These are phyloP conservation scores for Lasius fuliginosus DNA, from an alignment of 2,888 invertebrate genomes.

Conservation along the genomic window DNA sequence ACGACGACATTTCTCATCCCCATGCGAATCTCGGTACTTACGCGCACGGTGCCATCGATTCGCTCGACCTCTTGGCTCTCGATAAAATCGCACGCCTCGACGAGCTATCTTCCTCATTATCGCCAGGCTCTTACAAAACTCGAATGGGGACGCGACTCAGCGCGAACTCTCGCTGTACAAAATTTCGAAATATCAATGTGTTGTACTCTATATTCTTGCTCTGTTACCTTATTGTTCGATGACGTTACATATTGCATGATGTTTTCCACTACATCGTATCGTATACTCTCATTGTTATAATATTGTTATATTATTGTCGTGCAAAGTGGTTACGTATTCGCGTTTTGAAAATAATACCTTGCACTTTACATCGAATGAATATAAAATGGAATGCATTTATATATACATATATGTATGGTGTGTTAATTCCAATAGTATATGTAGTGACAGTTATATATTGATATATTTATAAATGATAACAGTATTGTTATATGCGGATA, in stretches of 20 bases:
- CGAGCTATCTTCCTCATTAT: slow-evolving; percentile 74
- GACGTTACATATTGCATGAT: not conserved
- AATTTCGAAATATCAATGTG: slow-evolving; percentile 12
- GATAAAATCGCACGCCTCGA: slow-evolving; percentile 58
- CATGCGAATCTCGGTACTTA: slow-evolving; percentile 65
- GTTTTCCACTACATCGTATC: not conserved
- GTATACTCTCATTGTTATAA: not conserved
- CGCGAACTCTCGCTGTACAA: slow-evolving; percentile 20
- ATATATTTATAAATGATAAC: not conserved
- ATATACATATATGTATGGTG: not conserved
- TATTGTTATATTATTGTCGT: not conserved
- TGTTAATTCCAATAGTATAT: not conserved
- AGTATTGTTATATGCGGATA: not conserved
- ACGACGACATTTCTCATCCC: slow-evolving; percentile 66
- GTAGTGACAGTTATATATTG: not conserved
- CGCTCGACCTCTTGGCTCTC: slow-evolving; percentile 61
- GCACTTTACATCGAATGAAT: not conserved
- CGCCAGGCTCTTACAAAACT: slow-evolving; percentile 50
- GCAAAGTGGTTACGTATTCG: not conserved
- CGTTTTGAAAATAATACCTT: not conserved
- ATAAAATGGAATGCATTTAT: not conserved
- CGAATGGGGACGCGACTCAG: slow-evolving; percentile 34
- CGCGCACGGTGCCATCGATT: slow-evolving; percentile 70
- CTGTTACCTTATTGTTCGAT: slow-evolving; percentile 23
- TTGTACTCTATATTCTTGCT: slow-evolving; percentile 1